Percentiles rank a stretch among this genome's conserved stretches.
These are phyloP conservation scores for Orthonevra nobilis DNA, from an alignment of 2,888 invertebrate genomes.

Conservation along the genomic window DNA sequence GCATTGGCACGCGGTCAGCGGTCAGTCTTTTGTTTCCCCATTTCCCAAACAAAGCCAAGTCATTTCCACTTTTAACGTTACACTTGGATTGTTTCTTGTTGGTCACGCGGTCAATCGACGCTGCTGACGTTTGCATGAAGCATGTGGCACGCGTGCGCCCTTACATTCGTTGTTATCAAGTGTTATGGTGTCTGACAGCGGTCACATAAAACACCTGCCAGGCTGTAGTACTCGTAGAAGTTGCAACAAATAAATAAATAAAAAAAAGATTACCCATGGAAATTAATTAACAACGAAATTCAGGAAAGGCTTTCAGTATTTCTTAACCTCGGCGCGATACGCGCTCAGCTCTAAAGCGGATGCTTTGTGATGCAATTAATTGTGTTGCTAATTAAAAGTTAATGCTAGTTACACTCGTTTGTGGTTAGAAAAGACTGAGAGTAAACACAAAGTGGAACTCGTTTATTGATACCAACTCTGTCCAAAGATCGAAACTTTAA, in stretches of 20 bases:
- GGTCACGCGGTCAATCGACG: neutral
- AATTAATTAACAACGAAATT: slow-evolving; percentile 34
- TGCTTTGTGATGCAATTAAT: slow-evolving; percentile 29
- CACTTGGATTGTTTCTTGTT: slow-evolving; percentile 13
- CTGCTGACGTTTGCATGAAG: slow-evolving; percentile 23
- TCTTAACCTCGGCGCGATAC: neutral
- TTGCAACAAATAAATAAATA: slow-evolving; percentile 2
- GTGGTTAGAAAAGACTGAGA: slow-evolving; percentile 8
- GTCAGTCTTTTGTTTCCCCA: slow-evolving; percentile 5
- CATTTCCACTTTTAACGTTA: slow-evolving; percentile 1
- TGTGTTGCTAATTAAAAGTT: slow-evolving; percentile 28
- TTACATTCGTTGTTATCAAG: slow-evolving; percentile 30
- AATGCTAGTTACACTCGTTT: slow-evolving; percentile 19
- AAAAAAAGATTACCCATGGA: slow-evolving; percentile 12
- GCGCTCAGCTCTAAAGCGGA: neutral
- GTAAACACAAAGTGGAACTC: too few species aligned
- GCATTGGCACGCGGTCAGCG: slow-evolving; percentile 39
- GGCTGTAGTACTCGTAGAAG: slow-evolving; percentile 5
- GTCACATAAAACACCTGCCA: slow-evolving; percentile 30
- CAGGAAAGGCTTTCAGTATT: slow-evolving; percentile 1
- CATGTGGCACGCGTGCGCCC: slow-evolving; percentile 33
- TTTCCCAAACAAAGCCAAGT: neutral
- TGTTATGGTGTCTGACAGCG: slow-evolving; percentile 22
- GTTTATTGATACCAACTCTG: too few species aligned
- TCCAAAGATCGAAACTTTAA: too few species aligned